Evolutionary conservation across 1,140 invertebrate species (phyloP).

Genomic region (Lethocerus indicus): DNA sequence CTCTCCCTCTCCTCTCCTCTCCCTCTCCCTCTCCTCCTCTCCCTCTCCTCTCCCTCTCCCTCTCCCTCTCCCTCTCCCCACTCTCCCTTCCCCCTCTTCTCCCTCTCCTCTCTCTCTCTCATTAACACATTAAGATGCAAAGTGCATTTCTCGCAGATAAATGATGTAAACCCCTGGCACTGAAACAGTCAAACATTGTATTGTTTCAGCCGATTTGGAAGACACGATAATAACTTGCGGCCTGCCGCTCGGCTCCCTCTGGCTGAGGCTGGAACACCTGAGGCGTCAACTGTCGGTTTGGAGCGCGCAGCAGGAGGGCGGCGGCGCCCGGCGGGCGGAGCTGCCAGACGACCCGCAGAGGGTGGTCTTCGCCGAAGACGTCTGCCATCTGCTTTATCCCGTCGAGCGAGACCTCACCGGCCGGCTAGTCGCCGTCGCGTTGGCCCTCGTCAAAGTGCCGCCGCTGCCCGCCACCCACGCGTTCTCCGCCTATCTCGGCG

Average conservation of each 20-base stretch:
- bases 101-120: background rate
- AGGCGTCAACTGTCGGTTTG: constrained; percentile 41
- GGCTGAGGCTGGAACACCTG: constrained; percentile 43
- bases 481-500: constrained; percentile 18
- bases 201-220: constrained; percentile 30
- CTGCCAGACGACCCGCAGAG: constrained; percentile 34
- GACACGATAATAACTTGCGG: constrained; percentile 40
- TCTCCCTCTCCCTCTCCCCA: background rate
- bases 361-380: constrained; percentile 39
- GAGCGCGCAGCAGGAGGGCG: constrained; percentile 26
- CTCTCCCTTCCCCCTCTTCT: background rate
- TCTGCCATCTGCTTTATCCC: constrained; percentile 42
- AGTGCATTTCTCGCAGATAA: background rate
- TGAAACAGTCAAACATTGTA: constrained; percentile 1
- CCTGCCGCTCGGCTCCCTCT: constrained; percentile 43
- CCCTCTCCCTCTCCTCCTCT: background rate
- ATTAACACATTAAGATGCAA: background rate
- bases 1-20: too few species aligned
- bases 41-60: background rate
- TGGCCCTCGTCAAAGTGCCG: constrained; percentile 34
- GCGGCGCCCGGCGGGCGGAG: constrained; percentile 24
- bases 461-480: constrained; percentile 3
- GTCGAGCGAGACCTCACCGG: constrained; percentile 32
- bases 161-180: background rate
- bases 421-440: constrained; percentile 30